phyloP scores from a whole-genome alignment of 1,140 invertebrate genomes.

The Bicyclus anynana region DNA sequence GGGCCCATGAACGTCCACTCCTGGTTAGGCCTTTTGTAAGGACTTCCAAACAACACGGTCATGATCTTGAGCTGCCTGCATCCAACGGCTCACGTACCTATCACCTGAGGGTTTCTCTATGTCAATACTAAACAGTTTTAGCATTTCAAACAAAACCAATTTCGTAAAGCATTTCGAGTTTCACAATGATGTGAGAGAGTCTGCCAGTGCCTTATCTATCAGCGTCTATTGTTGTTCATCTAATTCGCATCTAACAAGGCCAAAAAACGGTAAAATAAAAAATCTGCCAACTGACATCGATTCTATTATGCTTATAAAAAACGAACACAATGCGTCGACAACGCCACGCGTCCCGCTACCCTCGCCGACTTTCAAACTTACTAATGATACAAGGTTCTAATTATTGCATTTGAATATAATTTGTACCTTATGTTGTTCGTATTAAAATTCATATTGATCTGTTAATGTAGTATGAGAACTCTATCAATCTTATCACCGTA shows the following conservation, averaged over 20 bases:
- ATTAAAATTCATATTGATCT: slow-evolving; percentile 29
- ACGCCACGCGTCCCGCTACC: slow-evolving; percentile 68
- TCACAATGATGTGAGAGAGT: slow-evolving; percentile 2
- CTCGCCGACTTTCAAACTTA: slow-evolving; percentile 33
- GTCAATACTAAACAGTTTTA: not conserved
- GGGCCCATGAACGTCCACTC: too few relatives aligned
- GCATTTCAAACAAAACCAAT: not conserved
- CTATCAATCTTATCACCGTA: slow-evolving; percentile 34
- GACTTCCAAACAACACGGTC: too few relatives aligned
- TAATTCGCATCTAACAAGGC: slow-evolving; percentile 57
- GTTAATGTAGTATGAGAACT: slow-evolving; percentile 33
- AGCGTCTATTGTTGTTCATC: slow-evolving; percentile 26
- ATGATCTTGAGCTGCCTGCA: too few relatives aligned
- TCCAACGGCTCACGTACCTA: too few relatives aligned
- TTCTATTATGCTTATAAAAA: slow-evolving; percentile 70
- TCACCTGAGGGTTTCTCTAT: too few relatives aligned
- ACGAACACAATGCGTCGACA: slow-evolving; percentile 66
- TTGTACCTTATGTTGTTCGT: not conserved
- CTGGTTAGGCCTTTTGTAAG: too few relatives aligned
- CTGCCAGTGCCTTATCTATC: slow-evolving; percentile 26
- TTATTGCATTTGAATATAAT: not conserved
- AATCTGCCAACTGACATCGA: slow-evolving; percentile 76
- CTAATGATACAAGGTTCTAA: slow-evolving; percentile 43
- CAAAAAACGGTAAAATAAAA: slow-evolving; percentile 76
- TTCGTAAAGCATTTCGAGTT: slow-evolving; percentile 7